Evolutionary conservation across 2,797 vertebrate genomes (phyloP), one percentile per base, ranked within the genome.

Genomic region (Craterocephalus amniculus): DNA sequence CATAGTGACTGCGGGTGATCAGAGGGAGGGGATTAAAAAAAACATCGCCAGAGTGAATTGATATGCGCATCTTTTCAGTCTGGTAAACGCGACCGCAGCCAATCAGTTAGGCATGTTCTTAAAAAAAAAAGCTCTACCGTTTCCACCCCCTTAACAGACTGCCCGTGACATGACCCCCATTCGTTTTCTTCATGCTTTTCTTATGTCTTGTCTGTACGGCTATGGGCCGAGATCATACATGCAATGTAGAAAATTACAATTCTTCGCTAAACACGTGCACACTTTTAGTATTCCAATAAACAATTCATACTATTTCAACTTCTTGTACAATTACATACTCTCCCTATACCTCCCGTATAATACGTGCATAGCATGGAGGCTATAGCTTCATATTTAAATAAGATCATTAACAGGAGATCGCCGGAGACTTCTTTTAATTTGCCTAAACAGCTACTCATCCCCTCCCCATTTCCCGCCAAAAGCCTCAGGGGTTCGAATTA

Each of bases 1-100:
- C 90, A 93, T 92, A 82, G 91, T 83, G 85, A 92, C 85, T 29
- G 40, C 36, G 72, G 73, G 72, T 73, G 86, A 79, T 77, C 56
- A 55, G 35, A 59, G 67, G 54, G 35, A 10, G 55, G 36, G 29
- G 20, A 36, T n/a, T n/a, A 12, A 13, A n/a, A 16, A 32, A 34
- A 52, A 59, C 67, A 66, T 34, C 26, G 26, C 63, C 60, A 67
- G 75, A 78, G 79, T 78, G 38, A 77, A 81, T 80, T 68, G 35
- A 80, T 74, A 71, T 67, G 67, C 57, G 5, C 63, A 66, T 84
- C 78, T 81, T 74, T 76, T 67, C 72, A 74, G 48, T 20, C 34
- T 24, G 14, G 48, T 72, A 35, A 63, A 67, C 43, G 58, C 48
- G 60, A 45, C 48, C 55, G 69, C 58, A 72, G 61, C 67, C 43